Base-by-base conservation (phyloP, 2,888 invertebrate species). In the Megamerina dolium region DNA sequence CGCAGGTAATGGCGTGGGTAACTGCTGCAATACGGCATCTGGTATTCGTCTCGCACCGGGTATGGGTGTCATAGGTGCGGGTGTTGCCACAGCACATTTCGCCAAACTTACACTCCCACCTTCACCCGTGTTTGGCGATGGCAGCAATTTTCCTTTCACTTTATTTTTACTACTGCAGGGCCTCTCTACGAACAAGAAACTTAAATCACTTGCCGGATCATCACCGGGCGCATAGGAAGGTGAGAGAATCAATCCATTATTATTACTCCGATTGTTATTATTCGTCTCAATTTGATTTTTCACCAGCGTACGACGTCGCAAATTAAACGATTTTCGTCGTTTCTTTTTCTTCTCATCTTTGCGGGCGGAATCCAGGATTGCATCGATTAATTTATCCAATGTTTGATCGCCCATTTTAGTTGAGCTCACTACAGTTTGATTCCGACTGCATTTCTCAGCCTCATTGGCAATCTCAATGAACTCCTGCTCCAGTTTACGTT, bases 201-300 rank as follows among this genome's bases (percentile, higher is more conserved):
- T 70, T 19, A 72, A 50, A 54, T 71, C 70, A 46, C 64, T 67
- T 5, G 69, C 69, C 0, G 71, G 71, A 60, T 71, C 71, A 47
- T 71, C 70, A 13, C 64, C 70, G 2, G 70, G 56, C 1, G 69
- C 53, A 53, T 71, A 70, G 2, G 70, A 70, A 2, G 70, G 66
- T 21, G 68, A 68, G 8, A 69, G 41, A 10, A 60, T 56, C 0
- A 44, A 9, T 8, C 49, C 51, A 20, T 18, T 27, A 3, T 8
- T 23, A 23, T 23, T 23, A n/a, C n/a, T n/a, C n/a, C n/a, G n/a
- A n/a, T n/a, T n/a, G n/a, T n/a, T n/a, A 49, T 48, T 52, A 30
- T 36, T 57, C 5, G 39, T 45, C 12, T 51, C 52, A 3, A 46
- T 45, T 35, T 63, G 64, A 39, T 60, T 55, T 38, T 62, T 64